Percentiles rank a stretch among this genome's conserved stretches.
These are phyloP conservation scores for Ploceus nigricollis DNA, from an alignment of 2,113 vertebrate genomes.

Conservation along the genomic window DNA sequence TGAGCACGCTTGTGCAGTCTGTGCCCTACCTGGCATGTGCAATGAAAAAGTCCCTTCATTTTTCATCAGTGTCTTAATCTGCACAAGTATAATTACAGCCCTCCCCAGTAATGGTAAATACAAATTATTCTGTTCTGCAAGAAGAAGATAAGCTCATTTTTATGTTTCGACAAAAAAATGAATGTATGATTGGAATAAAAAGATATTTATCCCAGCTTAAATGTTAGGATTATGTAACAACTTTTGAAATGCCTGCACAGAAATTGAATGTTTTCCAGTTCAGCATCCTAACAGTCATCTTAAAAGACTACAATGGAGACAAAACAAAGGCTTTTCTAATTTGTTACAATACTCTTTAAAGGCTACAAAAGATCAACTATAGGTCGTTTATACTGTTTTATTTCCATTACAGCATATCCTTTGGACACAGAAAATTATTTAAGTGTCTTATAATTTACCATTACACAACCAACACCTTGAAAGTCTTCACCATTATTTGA, in stretches of 20 bases:
- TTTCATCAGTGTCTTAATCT: conserved; percentile 69
- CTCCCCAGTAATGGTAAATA: conserved; percentile 57
- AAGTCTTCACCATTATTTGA: conserved; percentile 38
- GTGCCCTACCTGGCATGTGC: neutral
- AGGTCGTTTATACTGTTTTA: neutral
- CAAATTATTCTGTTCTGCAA: conserved; percentile 58
- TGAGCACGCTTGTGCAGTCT: neutral
- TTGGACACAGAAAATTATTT: neutral
- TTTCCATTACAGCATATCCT: neutral
- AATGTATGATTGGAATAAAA: conserved; percentile 3
- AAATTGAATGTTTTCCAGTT: neutral
- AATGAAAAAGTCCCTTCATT: conserved; percentile 51
- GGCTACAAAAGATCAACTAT: neutral
- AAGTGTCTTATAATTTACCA: neutral
- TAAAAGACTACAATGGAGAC: neutral
- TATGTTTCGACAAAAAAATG: conserved; percentile 41
- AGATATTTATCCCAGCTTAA: neutral
- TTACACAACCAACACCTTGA: neutral
- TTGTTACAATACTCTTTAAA: neutral
- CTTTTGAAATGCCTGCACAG: conserved; percentile 14
- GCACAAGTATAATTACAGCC: conserved; percentile 47
- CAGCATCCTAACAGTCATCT: neutral
- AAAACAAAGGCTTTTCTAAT: neutral
- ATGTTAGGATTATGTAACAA: neutral
- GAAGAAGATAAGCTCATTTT: conserved; percentile 69